A percentile compares a stretch with the other conserved stretches of the same genome.
phyloP scores from a whole-genome alignment of 2,797 vertebrate species.

The Hipposideros larvatus region DNA sequence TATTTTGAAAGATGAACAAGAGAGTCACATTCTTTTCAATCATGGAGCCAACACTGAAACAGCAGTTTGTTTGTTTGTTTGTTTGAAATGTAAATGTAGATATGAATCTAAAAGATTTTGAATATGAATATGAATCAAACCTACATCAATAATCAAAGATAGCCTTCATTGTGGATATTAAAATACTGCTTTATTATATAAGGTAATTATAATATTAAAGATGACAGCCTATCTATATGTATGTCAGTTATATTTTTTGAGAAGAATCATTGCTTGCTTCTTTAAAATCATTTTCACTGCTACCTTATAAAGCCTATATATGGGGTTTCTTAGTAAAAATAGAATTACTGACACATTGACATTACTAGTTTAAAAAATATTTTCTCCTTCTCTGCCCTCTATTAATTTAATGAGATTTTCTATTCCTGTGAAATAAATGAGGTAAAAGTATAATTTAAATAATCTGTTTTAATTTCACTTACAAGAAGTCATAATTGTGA shows the following conservation, averaged over 20 bases:
- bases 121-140: neutral
- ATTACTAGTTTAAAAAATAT: slow-evolving; percentile 13
- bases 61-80: neutral
- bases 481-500: neutral
- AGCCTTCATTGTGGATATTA: neutral
- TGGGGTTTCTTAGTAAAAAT: slow-evolving; percentile 23
- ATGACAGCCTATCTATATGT: neutral
- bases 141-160: neutral
- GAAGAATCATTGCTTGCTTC: slow-evolving; percentile 22
- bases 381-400: neutral
- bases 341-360: neutral
- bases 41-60: neutral
- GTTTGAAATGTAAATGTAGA: neutral
- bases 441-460: neutral
- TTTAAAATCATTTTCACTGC: slow-evolving; percentile 16
- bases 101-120: neutral
- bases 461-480: neutral
- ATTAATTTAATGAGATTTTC: slow-evolving; percentile 12
- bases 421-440: neutral
- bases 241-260: neutral
- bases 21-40: neutral
- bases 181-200: neutral
- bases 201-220: slow-evolving; percentile 28
- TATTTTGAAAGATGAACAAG: neutral
- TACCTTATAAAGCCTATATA: neutral